Conservation (phyloP, 2,797 vertebrate species). For the Eremophila alpestris region DNA sequence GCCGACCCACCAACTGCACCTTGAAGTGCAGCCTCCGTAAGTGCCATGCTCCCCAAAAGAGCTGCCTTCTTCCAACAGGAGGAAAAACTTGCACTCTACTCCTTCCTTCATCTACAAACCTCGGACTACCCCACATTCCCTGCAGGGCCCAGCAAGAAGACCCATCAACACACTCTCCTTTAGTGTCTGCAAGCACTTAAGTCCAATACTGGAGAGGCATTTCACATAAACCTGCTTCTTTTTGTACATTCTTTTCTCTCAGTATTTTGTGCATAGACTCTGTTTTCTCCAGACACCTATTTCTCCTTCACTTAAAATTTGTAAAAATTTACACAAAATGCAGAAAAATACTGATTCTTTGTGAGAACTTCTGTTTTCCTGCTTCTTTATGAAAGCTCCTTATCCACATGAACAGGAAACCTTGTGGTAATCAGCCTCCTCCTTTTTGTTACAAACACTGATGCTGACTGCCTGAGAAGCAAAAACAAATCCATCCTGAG, state of each 20-base stretch:
- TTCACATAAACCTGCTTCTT: neutral
- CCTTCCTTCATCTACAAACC: neutral
- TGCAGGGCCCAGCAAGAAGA: neutral
- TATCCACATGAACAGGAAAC: slow-evolving; percentile 42
- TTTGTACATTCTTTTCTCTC: neutral
- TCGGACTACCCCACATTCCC: neutral
- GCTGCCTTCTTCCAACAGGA: neutral
- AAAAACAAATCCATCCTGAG: slow-evolving; percentile 49
- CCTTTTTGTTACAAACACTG: slow-evolving; percentile 36
- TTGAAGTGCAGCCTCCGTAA: neutral
- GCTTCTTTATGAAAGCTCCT: slow-evolving; percentile 41
- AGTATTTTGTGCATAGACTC: neutral
- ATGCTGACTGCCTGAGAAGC: slow-evolving; percentile 11
- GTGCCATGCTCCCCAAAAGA: neutral
- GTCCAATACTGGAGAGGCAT: neutral
- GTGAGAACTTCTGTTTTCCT: slow-evolving; percentile 39
- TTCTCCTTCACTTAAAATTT: slow-evolving; percentile 20
- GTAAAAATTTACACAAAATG: neutral
- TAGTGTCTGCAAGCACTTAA: neutral
- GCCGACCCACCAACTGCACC: neutral
- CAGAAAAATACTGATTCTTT: neutral
- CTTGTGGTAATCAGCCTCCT: slow-evolving; percentile 16
- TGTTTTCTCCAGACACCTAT: neutral
- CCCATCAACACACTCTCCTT: neutral
- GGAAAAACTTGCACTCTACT: neutral